These are phyloP conservation scores for Diplolepis rosae DNA, from an alignment of 2,888 invertebrate species.

Conservation along the genomic window DNA sequence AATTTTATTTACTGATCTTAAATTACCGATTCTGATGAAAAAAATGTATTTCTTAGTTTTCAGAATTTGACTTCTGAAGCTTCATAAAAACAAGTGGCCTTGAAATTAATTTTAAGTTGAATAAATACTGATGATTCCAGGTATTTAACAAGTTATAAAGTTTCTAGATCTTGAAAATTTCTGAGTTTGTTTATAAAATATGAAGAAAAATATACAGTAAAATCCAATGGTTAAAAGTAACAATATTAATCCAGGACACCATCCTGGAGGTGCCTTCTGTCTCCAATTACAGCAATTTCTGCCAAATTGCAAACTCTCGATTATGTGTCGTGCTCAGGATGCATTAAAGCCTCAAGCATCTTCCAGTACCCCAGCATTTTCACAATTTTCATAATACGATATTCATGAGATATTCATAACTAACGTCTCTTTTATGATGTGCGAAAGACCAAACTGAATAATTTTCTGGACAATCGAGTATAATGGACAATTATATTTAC, in stretches of 20 bases:
- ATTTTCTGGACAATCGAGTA: neutral
- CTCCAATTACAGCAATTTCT: slow-evolving; percentile 66
- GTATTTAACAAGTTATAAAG: neutral
- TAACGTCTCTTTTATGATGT: slow-evolving; percentile 1
- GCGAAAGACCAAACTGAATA: neutral
- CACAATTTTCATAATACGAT: neutral
- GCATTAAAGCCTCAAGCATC: slow-evolving; percentile 55
- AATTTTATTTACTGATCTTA: too few species aligned
- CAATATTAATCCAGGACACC: slow-evolving; percentile 67
- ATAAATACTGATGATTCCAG: too few species aligned
- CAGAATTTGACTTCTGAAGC: too few species aligned
- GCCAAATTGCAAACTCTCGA: slow-evolving; percentile 57
- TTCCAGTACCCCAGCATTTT: slow-evolving; percentile 18
- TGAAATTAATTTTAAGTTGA: too few species aligned
- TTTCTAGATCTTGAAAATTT: neutral
- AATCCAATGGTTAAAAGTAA: slow-evolving; percentile 57
- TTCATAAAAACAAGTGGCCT: too few species aligned
- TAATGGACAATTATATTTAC: neutral
- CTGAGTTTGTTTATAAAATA: slow-evolving; percentile 13
- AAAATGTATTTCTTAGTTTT: too few species aligned
- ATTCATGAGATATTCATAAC: neutral
- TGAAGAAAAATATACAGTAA: slow-evolving; percentile 42
- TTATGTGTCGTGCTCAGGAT: slow-evolving; percentile 52
- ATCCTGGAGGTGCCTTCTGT: slow-evolving; percentile 58
- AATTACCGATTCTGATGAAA: too few species aligned